Evolutionary conservation across 2,113 vertebrate species (phyloP), one percentile per base, ranked within the genome.

Genomic region (Calyptomena viridis): DNA sequence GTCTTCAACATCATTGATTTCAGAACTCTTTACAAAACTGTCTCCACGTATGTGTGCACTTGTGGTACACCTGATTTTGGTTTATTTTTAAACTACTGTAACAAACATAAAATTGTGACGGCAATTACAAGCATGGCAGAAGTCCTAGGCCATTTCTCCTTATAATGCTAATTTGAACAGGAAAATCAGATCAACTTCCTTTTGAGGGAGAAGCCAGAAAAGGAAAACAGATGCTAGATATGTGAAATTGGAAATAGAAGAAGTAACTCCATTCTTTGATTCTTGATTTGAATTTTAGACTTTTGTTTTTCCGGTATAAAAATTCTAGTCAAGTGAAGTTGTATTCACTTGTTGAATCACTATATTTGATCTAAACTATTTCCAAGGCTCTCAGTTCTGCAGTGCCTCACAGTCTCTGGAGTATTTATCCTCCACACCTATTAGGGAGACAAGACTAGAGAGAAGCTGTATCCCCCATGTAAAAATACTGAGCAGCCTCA

Each of bases 181-280:
- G 92, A 95, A 94, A 95, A 96, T 85, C 87, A 85, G 33, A 76
- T 69, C 85, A 94, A 78, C 92, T 97, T 92, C 84, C 87, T 93
- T 68, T 88, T 91, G 39, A 52, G 50, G 52, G 66, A 84, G 42
- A 81, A 96, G 69, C 72, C 83, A 84, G 35, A 76, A 78, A 73
- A 91, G 47, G 47, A 92, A 96, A 88, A 87, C 89, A 93, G 64
- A 91, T 52, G 78, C 74, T 37, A 46, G 56, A 63, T 39, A 63
- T 6, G 49, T 58, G 42, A 49, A 83, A 89, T 10, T 96, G 85
- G 82, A 89, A 87, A 33, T 28, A 11, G 58, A 63, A 77, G 84
- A 78, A 91, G 80, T 67, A 83, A 60, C 37, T 82, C 50, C 78
- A 56, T 80, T 91, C 83, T 96, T 77, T 92, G 42, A 96, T 59